Percentiles rank a stretch among this genome's conserved stretches.
phyloP scores from a whole-genome alignment of 2,113 vertebrate genomes.

The Salvator merianae region DNA sequence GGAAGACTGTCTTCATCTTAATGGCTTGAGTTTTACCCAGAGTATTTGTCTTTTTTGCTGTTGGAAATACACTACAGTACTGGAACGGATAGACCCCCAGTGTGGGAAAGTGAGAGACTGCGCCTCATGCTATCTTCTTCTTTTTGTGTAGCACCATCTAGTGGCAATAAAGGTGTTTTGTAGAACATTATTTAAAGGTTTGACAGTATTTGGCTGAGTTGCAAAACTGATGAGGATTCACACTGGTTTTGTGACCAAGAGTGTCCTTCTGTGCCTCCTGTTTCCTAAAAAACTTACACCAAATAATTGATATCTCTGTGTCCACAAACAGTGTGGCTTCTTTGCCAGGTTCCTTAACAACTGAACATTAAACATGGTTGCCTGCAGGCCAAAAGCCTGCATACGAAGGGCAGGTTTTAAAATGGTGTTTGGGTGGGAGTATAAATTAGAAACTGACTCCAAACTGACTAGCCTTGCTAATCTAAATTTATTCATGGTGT shows the following conservation, averaged over 20 bases:
- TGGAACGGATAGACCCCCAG: neutral
- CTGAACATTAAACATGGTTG: no score
- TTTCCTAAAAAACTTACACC: neutral
- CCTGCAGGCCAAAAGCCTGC: no score
- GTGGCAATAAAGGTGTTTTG: neutral
- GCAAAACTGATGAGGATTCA: no score
- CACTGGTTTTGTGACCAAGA: neutral
- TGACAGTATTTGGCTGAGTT: neutral
- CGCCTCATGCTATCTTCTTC: neutral
- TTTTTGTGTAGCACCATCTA: conserved; percentile 11
- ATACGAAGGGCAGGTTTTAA: no score
- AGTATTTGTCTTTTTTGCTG: neutral
- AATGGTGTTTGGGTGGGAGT: no score
- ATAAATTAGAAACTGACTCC: no score
- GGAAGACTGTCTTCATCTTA: neutral
- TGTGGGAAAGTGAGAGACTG: neutral
- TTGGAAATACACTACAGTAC: neutral
- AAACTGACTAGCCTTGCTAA: no score
- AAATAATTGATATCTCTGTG: neutral
- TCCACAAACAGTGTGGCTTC: no score
- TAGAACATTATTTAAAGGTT: neutral
- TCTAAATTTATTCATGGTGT: no score
- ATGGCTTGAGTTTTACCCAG: neutral
- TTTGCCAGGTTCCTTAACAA: no score
- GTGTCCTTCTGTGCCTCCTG: no score